Conservation (phyloP, 1,140 invertebrate genomes). For the Drosophila subobscura region DNA sequence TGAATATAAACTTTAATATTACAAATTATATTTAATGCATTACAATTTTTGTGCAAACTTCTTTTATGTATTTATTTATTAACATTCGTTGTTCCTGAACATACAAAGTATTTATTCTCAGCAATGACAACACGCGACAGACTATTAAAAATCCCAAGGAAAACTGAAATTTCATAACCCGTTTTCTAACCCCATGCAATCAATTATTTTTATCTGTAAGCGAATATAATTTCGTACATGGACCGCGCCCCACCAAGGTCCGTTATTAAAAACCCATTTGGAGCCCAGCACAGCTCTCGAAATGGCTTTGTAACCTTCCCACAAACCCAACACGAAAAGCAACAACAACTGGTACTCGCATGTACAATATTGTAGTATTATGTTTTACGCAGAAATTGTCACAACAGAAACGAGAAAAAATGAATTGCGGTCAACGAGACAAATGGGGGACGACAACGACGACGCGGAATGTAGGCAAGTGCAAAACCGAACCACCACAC, state of each 20-base stretch:
- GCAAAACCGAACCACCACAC: conserved; percentile 25
- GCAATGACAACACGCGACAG: conserved; percentile 21
- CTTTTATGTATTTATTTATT: no score
- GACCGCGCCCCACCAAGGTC: conserved; percentile 46
- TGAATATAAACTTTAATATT: no score
- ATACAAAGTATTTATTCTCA: neutral
- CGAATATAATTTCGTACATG: conserved; percentile 41
- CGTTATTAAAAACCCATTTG: conserved; percentile 51
- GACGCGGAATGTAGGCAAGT: conserved; percentile 16
- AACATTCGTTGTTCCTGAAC: no score
- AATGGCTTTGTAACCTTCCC: conserved; percentile 47
- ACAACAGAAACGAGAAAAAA: conserved; percentile 56
- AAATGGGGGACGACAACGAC: conserved; percentile 9
- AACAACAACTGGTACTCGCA: conserved; percentile 1
- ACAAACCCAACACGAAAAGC: conserved; percentile 18
- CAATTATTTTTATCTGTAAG: conserved; percentile 43
- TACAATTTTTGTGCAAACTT: no score
- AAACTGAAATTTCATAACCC: conserved; percentile 24
- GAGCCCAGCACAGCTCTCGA: conserved; percentile 1
- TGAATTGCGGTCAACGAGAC: conserved; percentile 65
- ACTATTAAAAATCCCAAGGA: neutral
- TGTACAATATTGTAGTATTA: conserved; percentile 48
- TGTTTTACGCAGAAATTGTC: conserved; percentile 77
- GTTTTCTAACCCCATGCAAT: conserved; percentile 20
- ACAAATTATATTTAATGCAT: no score